Base-by-base conservation (phyloP, 2,888 invertebrate species). In the Resseliella maxima region DNA sequence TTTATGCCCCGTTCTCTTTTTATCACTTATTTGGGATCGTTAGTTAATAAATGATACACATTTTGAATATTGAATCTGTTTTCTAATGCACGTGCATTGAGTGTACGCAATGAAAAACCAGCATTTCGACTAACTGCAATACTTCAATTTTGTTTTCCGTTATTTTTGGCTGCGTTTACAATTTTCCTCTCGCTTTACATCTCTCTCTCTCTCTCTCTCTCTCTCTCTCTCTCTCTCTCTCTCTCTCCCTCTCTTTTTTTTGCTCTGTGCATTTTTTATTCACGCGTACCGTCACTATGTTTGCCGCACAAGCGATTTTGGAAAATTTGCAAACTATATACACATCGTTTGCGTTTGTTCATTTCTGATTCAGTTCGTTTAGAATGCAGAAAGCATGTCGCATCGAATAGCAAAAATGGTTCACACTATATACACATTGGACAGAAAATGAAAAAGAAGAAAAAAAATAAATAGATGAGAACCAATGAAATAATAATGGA, bases 31-130 rank as follows among this genome's bases (percentile, higher is more conserved):
- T 21, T n/a, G 35, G 72, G 72, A 35, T 72, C 72, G 72, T 72
- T 72, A 72, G 72, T 72, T 72, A 72, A 72, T 72, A 72, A 72
- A 72, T 72, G 72, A 72, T 72, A 72, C 72, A 72, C 72, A 72
- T 72, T 72, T 35, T 72, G 72, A 72, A 72, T 72, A 31, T 35
- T 72, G 72, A 72, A 72, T 72, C 72, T 0, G 31, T 72, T 72
- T 27, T 41, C 46, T 72, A 72, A 72, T 72, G 72, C 72, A 72
- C 72, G 35, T 31, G 12, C 27, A 59, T 12, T 15, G 31, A 35
- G 31, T 1, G 2, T 15, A 31, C 72, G 15, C 72, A 72, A 72
- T 15, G 27, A 27, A 72, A 72, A 72, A 15, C 15, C 27, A 31
- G 31, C 35, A 35, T 6, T n/a, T 5, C 24, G 6, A 59, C 72